Base-by-base conservation (phyloP, 2,888 invertebrate genomes). In the Lasioglossum figueresi region DNA sequence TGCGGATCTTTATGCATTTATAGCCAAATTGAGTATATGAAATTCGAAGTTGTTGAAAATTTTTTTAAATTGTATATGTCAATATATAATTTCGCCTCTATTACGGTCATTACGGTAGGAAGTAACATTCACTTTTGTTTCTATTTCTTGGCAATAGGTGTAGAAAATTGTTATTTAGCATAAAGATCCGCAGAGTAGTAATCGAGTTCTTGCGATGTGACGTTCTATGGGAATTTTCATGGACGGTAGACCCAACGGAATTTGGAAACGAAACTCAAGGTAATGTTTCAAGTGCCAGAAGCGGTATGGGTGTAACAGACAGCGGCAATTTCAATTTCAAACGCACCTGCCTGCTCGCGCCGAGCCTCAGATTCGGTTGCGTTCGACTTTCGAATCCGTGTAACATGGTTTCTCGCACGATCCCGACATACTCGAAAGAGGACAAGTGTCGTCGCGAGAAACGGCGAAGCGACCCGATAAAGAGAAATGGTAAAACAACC, bases 371-470 rank as follows among this genome's bases (percentile, higher is more conserved):
- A 43, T 79, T 79, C 45, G 59, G 43, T 59, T 31, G 59, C 34
- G 34, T 66, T 40, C 79, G 66, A 79, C 74, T 79, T 79, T 79
- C 79, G 45, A 79, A 73, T 79, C 73, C 59, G 45, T 27, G 73
- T 14, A 23, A 1, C 63, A 27, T 63, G 45, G 63, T 63, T n/a
- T 19, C 0, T n/a, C 63, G 63, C 52, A 52, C 52, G 52, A 45
- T 79, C 40, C n/a, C 43, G 56, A n/a, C 63, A 45, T 34, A 10
- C n/a, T 66, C 34, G 23, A 66, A 66, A 66, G 66, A 66, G 66
- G 34, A 34, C 66, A 31, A 66, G 34, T 5, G 27, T 34, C 43
- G 78, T 59, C 76, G 76, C 75, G 59, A 34, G 34, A 66, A 66
- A 34, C 19, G 34, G 66, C 19, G 4, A 31, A 66, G 66, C 34